Conservation (phyloP, 2,888 invertebrate species). For the Acronicta alni region DNA sequence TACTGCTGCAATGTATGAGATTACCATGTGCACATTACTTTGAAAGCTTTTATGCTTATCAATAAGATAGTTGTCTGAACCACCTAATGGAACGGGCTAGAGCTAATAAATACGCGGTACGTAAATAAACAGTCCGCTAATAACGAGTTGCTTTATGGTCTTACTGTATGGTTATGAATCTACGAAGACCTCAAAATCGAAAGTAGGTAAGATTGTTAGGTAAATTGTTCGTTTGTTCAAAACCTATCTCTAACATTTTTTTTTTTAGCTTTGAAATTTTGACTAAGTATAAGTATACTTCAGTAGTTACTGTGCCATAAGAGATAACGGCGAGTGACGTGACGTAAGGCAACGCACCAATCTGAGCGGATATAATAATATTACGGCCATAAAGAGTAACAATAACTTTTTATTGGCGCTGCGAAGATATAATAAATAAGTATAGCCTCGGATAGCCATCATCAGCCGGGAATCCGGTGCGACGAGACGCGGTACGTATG, state of each 20-base stretch:
- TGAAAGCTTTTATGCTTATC: slow-evolving; percentile 57
- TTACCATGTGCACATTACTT: slow-evolving; percentile 54
- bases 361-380: slow-evolving; percentile 71
- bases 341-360: slow-evolving; percentile 53
- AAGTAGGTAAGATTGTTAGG: too few relatives aligned
- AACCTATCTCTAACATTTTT: slow-evolving; percentile 10
- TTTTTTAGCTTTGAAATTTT: slow-evolving; percentile 40
- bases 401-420: slow-evolving; percentile 79
- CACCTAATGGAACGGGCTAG: slow-evolving; percentile 34
- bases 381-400: slow-evolving; percentile 78
- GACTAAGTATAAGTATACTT: slow-evolving; percentile 26
- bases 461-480: slow-evolving; percentile 23
- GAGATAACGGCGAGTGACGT: slow-evolving; percentile 48
- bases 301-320: slow-evolving; percentile 8
- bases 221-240: too few relatives aligned
- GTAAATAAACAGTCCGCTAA: slow-evolving; percentile 35
- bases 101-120: slow-evolving; percentile 45
- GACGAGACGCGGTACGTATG: slow-evolving; percentile 26
- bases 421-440: slow-evolving; percentile 76
- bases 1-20: slow-evolving; percentile 46
- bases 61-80: slow-evolving; percentile 47
- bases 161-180: too few relatives aligned
- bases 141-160: too few relatives aligned
- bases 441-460: slow-evolving; percentile 65
- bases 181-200: too few relatives aligned